These are phyloP conservation scores for Melitaea athalia DNA, from an alignment of 2,888 invertebrate species.

Conservation along the genomic window DNA sequence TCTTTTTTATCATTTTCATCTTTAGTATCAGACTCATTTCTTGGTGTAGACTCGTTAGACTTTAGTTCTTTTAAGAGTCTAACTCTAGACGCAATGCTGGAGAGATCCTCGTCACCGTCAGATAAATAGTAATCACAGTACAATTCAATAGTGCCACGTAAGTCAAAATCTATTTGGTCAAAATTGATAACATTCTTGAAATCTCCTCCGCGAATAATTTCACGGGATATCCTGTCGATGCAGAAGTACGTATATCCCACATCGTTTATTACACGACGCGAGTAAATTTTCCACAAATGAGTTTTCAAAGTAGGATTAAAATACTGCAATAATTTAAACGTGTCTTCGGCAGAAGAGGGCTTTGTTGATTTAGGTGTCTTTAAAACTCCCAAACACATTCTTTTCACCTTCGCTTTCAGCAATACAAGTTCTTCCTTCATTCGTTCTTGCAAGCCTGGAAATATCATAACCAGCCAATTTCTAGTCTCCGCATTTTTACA, in stretches of 20 bases:
- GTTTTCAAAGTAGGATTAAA: constrained; percentile 71
- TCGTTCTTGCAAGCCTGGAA: constrained; percentile 68
- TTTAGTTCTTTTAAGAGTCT: constrained; percentile 63
- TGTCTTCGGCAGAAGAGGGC: constrained; percentile 66
- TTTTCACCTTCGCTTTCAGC: constrained; percentile 64
- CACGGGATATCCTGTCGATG: constrained; percentile 68
- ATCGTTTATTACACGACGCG: constrained; percentile 57
- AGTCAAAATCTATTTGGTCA: constrained; percentile 68
- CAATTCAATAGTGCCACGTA: constrained; percentile 69
- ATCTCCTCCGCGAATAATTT: constrained; percentile 65
- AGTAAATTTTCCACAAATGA: constrained; percentile 64
- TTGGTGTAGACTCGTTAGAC: constrained; percentile 57
- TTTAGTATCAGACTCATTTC: constrained; percentile 43
- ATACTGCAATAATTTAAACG: constrained; percentile 71
- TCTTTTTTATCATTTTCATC: constrained; percentile 32
- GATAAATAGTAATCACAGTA: constrained; percentile 67
- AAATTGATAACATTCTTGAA: constrained; percentile 75
- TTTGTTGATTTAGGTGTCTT: constrained; percentile 64
- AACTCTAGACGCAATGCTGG: constrained; percentile 66
- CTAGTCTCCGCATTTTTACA: constrained; percentile 68
- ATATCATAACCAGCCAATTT: constrained; percentile 69
- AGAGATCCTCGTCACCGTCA: constrained; percentile 62
- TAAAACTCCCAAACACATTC: constrained; percentile 64
- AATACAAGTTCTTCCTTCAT: constrained; percentile 65
- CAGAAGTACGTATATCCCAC: constrained; percentile 65